Base-by-base conservation (phyloP, 2,888 invertebrate species). In the Erannis defoliaria region DNA sequence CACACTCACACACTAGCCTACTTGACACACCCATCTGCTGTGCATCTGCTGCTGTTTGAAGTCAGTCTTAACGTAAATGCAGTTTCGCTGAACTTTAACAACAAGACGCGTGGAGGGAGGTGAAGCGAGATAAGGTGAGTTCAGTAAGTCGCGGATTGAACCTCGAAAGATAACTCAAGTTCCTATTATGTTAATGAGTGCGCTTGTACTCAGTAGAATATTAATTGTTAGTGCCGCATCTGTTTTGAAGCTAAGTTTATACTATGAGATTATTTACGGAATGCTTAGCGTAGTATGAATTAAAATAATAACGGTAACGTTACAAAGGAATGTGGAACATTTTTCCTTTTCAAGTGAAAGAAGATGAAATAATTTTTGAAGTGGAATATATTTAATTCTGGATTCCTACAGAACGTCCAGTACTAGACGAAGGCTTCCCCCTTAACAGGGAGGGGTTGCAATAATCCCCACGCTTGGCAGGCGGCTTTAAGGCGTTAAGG, bases 171-270 rank as follows among this genome's bases (percentile, higher is more conserved):
- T 42, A 42, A 10, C 12, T 56, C 35, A 50, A 57, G 38, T 31
- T 55, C 29, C 46, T 45, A 53, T 19, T 45, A 29, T 29, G 59
- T 10, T 54, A 59, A 59, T 49, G 33, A 54, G 33, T 31, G 37
- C 23, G 14, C 46, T 45, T 37, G 42, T 51, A 37, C 29, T 23
- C 16, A 14, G 14, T 9, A n/a, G n/a, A n/a, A n/a, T n/a, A n/a
- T 42, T 37, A 57, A 19, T 29, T 37, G 37, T 26, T 45, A 16
- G 43, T 42, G 35, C 12, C 14, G 54, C 35, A 35, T 35, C 49
- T 14, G 14, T 14, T 9, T 31, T 35, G 0, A 35, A 10, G 16
- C 9, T 18, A 16, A 38, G 18, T 18, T 38, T 0, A 10, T 18
- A 10, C 18, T 18, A 3, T 2, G 38, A 16, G 38, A n/a, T n/a